Evolutionary conservation across 2,113 vertebrate genomes (phyloP).

Genomic region (Ameiurus melas): DNA sequence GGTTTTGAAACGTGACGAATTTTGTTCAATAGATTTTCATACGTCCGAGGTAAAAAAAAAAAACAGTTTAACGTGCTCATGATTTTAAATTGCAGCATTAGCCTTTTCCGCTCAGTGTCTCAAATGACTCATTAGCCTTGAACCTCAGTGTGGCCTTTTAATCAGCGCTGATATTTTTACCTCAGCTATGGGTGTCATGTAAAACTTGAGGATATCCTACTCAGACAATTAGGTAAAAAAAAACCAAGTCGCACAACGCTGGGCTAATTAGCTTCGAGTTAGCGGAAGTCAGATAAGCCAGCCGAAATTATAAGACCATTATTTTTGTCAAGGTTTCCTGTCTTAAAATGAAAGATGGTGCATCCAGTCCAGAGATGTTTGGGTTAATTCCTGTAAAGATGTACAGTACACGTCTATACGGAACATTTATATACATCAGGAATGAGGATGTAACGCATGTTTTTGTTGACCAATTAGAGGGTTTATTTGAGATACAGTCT

Average conservation of each 20-base stretch:
- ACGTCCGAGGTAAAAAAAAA: no score
- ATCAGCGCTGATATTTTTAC: conserved; percentile 6
- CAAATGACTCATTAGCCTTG: not conserved
- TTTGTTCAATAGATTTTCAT: no score
- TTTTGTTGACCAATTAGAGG: not conserved
- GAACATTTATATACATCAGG: no score
- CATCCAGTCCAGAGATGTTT: not conserved
- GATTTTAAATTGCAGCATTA: no score
- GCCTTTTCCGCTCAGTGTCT: no score
- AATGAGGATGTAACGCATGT: not conserved
- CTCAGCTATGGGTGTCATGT: not conserved
- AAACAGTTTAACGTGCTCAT: no score
- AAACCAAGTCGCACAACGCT: not conserved
- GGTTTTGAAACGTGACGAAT: no score
- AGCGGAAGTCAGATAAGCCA: conserved; percentile 71
- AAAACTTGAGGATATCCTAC: conserved; percentile 39
- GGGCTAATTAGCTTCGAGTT: conserved; percentile 22
- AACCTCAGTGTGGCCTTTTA: not conserved
- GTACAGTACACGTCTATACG: not conserved
- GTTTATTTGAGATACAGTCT: not conserved
- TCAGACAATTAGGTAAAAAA: conserved; percentile 35
- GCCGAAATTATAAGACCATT: conserved; percentile 60
- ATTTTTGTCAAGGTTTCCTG: conserved; percentile 59
- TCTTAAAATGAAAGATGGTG: not conserved
- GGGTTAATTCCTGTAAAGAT: not conserved